Base-by-base conservation (phyloP, 1,140 invertebrate species). In the Drosophila pandora region DNA sequence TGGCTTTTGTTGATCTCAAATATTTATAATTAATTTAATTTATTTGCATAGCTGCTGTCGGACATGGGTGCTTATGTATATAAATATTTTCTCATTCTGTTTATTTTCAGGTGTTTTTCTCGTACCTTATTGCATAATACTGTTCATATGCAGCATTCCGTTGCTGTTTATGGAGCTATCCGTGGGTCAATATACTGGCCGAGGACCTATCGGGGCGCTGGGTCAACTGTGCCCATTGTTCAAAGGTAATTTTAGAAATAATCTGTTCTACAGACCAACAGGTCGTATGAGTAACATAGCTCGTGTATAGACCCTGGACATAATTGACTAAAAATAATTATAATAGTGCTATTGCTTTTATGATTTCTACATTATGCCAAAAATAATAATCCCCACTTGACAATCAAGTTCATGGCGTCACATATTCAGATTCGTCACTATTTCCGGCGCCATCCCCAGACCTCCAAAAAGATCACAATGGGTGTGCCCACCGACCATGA, bases 161-260 rank as follows among this genome's bases (percentile, higher is more conserved):
- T 93, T 97, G 92, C 92, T 97, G n/a, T 96, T 96, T 88, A 96
- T 97, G 96, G 96, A 97, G 91, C 91, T 97, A 52, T 95, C 95
- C 21, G 93, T 97, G 59, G 96, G 96, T 34, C 96, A 97, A 83
- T 97, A 95, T 81, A 96, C 96, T 3, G 94, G 95, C 47, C 93
- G 96, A 69, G 96, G 96, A 59, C 96, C 96, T 4, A 96, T 97
- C 62, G 96, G 95, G 52, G 96, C 96, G 41, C 91, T 97, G 71
- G 96, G 96, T 56, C 96, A 96, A 92, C 93, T 97, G 56, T 97
- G 96, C 90, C 96, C 96, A 17, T 92, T 97, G 52, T 96, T 97
- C 73, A 97, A 97, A 95, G 96, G 96, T 96, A 41, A n/a, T 21
- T 30, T 12, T 13, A 0, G 28, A 37, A 30, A 22, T 17, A 17